Percentiles rank a stretch among this genome's conserved stretches.
These are phyloP conservation scores for Lacerta agilis DNA, from an alignment of 2,797 vertebrate species.

Conservation along the genomic window DNA sequence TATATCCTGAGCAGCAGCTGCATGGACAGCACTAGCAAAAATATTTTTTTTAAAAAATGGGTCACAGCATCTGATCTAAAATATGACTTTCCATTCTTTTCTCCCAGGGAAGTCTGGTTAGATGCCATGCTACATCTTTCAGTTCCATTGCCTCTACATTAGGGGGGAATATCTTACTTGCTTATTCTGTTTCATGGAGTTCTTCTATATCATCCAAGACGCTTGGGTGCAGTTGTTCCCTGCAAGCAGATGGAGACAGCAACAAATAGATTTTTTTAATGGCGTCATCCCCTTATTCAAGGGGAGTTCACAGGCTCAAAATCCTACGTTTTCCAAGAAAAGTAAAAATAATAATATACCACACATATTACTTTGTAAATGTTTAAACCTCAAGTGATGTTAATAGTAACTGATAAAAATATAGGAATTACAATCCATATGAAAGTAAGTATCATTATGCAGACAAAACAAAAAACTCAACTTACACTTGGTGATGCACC, in stretches of 20 bases:
- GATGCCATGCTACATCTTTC: background rate
- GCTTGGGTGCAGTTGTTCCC: conserved; percentile 32
- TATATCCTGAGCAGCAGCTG: background rate
- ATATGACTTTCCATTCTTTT: conserved; percentile 27
- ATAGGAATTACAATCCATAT: background rate
- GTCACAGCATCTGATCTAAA: background rate
- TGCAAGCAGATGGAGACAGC: conserved; percentile 35
- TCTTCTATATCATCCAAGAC: conserved; percentile 12
- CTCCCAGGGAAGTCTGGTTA: background rate
- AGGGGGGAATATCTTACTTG: conserved; percentile 11
- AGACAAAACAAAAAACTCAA: background rate
- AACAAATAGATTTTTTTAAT: conserved; percentile 41
- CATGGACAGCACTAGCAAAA: background rate
- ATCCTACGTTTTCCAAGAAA: background rate
- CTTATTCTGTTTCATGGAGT: conserved; percentile 41
- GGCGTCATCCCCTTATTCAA: conserved; percentile 33
- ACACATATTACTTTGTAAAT: conserved; percentile 13
- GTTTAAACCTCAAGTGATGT: background rate
- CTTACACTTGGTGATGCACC: background rate
- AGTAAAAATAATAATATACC: background rate
- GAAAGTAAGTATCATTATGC: background rate
- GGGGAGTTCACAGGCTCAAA: conserved; percentile 31
- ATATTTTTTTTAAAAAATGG: background rate
- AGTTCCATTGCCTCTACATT: conserved; percentile 6
- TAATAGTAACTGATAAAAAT: background rate